Evolutionary conservation across 2,113 vertebrate species (phyloP), one percentile per base, ranked within the genome.

Genomic region (Melanerpes formicivorus): DNA sequence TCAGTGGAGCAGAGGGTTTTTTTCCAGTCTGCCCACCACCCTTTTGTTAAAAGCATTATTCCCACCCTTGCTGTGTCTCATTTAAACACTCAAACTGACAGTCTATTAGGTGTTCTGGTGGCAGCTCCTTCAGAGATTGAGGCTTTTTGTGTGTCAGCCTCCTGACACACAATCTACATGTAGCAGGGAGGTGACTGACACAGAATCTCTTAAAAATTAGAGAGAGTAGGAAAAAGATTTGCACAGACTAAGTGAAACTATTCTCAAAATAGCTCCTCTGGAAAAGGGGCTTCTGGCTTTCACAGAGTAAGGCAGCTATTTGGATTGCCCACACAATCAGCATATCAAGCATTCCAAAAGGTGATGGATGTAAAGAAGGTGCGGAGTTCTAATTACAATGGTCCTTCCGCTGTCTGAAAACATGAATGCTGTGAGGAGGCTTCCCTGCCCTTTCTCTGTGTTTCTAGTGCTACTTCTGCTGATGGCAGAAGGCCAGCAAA

Each of bases 31-130:
- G 59, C 59, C 66, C 78, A 82, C 82, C 72, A 75, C n/a, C 32
- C 40, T 82, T 90, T 77, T 85, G 71, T 87, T 87, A 80, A 91
- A 93, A 88, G 84, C 88, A 66, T 89, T 85, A 80, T 88, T 81
- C 79, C 55, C 73, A 87, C 59, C 56, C 71, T 65, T 77, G 71
- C 80, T 80, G 54, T 72, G 74, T 72, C 94, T 93, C 81, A 90
- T 95, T 96, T 94, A 85, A 93, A 66, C 93, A 88, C 80, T 80
- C 84, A 87, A 92, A 87, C 81, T 96, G 95, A 94, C 95, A 96
- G 86, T 89, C 81, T 95, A 89, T 95, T 96, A 96, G 93, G 92
- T 90, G 79, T 84, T 89, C 93, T 76, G 79, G 86, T 86, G 94
- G 88, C 95, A 96, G 93, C 81, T 87, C 90, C 90, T 88, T 91